Base-by-base conservation (phyloP, 2,888 invertebrate genomes). In the Platycnemis pennipes region DNA sequence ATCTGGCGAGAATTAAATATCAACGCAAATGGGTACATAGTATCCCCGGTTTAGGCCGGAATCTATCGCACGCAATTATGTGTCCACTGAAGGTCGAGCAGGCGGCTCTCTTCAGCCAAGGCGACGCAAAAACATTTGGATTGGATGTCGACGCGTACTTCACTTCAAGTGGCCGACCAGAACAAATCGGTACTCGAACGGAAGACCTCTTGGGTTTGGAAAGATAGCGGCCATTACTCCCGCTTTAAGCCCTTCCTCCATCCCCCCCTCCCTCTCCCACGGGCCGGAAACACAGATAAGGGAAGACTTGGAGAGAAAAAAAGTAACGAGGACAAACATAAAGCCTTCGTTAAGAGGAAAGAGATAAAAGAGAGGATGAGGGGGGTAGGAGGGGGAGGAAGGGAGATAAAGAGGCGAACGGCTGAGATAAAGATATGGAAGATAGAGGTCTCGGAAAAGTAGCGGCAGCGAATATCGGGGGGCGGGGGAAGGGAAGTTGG, bases 361-460 rank as follows among this genome's bases (percentile, higher is more conserved):
- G 56, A 56, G 77, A 77, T 22, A 26, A 77, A 77, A 89, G 53
- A 37, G 88, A 42, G 11, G 42, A 56, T 26, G 22, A 22, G 5
- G 89, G 11, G 89, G 56, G 11, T 2, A 7, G 53, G 42, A 11
- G 56, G 5, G 7, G 26, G n/a, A 42, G 56, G 42, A 53, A 56
- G 53, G 16, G 42, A 44, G 7, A 45, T 26, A 44, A 77, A 87
- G 46, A 87, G 45, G 87, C 44, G 45, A 44, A 87, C 26, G 77
- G 77, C 7, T 11, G 87, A 44, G 87, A 87, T 87, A 87, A 87
- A 87, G 87, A 87, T 49, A 89, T 37, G 89, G 53, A 89, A 89
- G 89, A 89, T 89, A 89, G 53, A 56, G 89, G 77, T 37, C 77
- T 77, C 53, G 56, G 89, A 53, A 89, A 53, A 89, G 42, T 56